A percentile compares a stretch with the other conserved stretches of the same genome.
phyloP scores from a whole-genome alignment of 2,888 invertebrate species.

The Acleris emargana region DNA sequence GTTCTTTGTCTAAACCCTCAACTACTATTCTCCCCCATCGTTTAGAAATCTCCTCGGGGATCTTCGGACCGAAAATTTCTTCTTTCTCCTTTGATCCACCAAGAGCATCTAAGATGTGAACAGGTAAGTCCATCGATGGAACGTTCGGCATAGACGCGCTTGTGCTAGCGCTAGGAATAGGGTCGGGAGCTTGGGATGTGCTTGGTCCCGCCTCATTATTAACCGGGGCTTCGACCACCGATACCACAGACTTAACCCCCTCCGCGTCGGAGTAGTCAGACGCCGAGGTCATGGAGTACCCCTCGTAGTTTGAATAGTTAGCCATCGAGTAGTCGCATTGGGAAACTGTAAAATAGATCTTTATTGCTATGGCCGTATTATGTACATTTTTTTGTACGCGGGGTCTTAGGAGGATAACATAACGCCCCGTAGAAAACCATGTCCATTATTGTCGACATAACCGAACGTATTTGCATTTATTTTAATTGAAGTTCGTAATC shows the following conservation, averaged over 20 bases:
- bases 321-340: conserved; percentile 4
- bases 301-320: background rate
- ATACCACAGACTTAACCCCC: conserved; percentile 2
- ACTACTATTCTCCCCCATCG: conserved; percentile 14
- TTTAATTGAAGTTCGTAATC: no score
- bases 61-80: conserved; percentile 10
- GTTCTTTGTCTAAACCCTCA: conserved; percentile 11
- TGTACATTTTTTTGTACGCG: no score
- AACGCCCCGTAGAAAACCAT: background rate
- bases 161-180: background rate
- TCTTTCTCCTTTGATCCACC: conserved; percentile 12
- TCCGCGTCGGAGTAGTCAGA: conserved; percentile 12
- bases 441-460: background rate
- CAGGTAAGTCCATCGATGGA: background rate
- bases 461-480: no score
- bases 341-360: conserved; percentile 16
- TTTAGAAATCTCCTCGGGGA: conserved; percentile 18
- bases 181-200: background rate
- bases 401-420: no score
- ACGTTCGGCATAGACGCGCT: background rate
- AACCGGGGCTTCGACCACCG: background rate
- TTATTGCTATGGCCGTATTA: no score
- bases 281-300: background rate
- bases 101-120: conserved; percentile 8
- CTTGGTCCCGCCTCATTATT: background rate